Conservation (phyloP, 2,113 vertebrate genomes). For the Capreolus pygargus region DNA sequence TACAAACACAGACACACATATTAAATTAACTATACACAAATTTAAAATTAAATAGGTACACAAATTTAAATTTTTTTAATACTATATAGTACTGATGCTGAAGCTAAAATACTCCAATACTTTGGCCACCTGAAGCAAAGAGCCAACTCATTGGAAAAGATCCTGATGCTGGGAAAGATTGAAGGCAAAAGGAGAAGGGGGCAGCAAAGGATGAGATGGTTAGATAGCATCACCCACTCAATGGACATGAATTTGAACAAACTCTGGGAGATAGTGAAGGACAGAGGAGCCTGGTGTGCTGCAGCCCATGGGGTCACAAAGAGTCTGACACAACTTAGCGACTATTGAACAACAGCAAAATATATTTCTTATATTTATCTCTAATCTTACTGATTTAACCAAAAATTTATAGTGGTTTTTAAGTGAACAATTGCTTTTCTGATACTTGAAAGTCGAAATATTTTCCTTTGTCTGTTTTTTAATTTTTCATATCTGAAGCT, state of each 20-base stretch:
- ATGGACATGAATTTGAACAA: background rate
- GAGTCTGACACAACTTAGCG: background rate
- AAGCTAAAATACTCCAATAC: background rate
- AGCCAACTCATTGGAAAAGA: background rate
- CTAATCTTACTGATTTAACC: background rate
- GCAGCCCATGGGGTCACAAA: background rate
- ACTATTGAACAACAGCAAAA: background rate
- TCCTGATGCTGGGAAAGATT: background rate
- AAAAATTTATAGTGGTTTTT: background rate
- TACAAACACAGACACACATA: background rate
- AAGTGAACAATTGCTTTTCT: background rate
- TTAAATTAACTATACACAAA: background rate
- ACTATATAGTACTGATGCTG: background rate
- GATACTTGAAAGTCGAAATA: background rate
- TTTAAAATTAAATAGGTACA: background rate
- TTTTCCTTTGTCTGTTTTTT: background rate
- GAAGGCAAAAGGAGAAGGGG: background rate
- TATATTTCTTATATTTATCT: background rate
- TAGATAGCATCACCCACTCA: background rate
- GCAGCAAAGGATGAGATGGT: background rate
- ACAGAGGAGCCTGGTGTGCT: background rate
- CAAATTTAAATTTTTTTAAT: background rate
- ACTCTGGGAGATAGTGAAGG: background rate
- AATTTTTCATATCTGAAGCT: background rate
- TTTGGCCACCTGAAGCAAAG: background rate